phyloP scores from a whole-genome alignment of 2,888 invertebrate species.

The Napeogenes inachia region DNA sequence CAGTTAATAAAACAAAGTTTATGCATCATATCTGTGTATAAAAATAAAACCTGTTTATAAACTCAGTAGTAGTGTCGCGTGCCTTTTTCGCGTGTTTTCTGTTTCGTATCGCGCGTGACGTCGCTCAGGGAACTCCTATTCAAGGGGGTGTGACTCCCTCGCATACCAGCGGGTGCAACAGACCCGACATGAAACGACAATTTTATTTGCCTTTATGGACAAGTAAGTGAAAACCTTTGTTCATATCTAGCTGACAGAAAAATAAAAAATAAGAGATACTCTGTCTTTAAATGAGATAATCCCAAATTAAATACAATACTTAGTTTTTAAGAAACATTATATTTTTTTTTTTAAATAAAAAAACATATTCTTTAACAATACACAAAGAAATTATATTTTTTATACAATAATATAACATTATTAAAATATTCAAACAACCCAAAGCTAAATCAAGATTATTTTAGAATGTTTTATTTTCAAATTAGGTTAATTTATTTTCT shows the following conservation, averaged over 20 bases:
- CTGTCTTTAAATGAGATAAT: too few species aligned
- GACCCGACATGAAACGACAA: conserved; percentile 69
- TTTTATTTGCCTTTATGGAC: conserved; percentile 58
- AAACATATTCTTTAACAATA: too few species aligned
- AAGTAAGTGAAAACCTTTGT: conserved; percentile 32
- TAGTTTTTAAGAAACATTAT: too few species aligned
- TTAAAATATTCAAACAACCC: too few species aligned
- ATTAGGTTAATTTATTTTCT: too few species aligned
- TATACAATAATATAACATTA: too few species aligned
- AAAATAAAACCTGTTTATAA: conserved; percentile 3
- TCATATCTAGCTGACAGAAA: conserved; percentile 19
- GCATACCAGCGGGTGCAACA: conserved; percentile 69
- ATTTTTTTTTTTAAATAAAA: too few species aligned
- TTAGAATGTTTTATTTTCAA: too few species aligned
- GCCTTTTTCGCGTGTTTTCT: conserved; percentile 71
- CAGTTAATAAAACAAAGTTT: not conserved
- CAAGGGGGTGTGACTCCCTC: conserved; percentile 55
- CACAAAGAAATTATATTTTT: too few species aligned
- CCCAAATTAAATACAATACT: too few species aligned
- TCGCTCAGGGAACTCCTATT: conserved; percentile 57
- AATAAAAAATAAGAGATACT: too few species aligned
- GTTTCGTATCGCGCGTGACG: conserved; percentile 69
- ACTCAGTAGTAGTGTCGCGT: conserved; percentile 48
- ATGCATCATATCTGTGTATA: not conserved
- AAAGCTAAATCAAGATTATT: too few species aligned